Conservation (phyloP, 1,140 invertebrate species). For the Drosophila lacteicornis region DNA sequence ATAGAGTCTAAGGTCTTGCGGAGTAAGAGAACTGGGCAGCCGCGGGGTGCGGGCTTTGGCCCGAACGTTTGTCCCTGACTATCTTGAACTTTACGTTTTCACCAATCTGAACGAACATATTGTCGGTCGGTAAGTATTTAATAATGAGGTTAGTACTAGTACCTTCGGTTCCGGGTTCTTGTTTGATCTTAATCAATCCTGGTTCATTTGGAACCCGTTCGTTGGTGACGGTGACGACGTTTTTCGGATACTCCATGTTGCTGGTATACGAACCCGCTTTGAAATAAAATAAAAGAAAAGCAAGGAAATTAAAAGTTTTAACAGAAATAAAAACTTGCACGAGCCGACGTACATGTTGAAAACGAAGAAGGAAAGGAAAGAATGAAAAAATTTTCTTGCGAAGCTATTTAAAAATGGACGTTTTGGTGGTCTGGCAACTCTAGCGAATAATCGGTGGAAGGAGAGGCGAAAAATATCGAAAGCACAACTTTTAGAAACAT, state of each 20-base stretch:
- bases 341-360: not conserved
- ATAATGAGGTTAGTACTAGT: constrained; percentile 31
- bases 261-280: not conserved
- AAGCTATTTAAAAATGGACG: not conserved
- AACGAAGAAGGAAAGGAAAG: not conserved
- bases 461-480: not conserved
- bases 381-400: too few species aligned
- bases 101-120: constrained; percentile 10
- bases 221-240: not conserved
- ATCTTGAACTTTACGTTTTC: constrained; percentile 8
- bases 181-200: too few species aligned
- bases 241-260: not conserved
- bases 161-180: not conserved
- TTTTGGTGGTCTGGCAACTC: not conserved
- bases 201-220: not conserved
- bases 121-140: constrained; percentile 35
- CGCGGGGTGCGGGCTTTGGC: not conserved
- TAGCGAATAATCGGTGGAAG: not conserved
- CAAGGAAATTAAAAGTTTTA: too few species aligned
- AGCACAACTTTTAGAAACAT: not conserved
- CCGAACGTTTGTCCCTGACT: not conserved
- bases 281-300: not conserved
- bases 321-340: not conserved
- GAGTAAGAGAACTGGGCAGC: too few species aligned
- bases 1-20: too few species aligned